Base-by-base conservation (phyloP, 2,888 invertebrate species). In the Allacma fusca region DNA sequence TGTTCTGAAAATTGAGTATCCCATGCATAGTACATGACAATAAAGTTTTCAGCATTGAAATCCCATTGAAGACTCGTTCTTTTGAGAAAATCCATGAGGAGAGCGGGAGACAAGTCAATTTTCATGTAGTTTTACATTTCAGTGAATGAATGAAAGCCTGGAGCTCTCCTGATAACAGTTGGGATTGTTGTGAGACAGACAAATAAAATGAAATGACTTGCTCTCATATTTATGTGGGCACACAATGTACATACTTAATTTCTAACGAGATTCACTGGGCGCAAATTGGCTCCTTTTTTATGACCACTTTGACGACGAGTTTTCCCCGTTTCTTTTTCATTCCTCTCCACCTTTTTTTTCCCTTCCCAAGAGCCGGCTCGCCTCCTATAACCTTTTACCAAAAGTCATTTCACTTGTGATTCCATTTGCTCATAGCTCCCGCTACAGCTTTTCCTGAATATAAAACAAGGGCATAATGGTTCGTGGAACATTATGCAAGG, bases 201-300 rank as follows among this genome's bases (percentile, higher is more conserved):
- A 43, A 71, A 71, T 71, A 71, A 71, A 71, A 57, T 59, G 71
- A 57, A 71, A 71, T 71, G 71, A 71, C 71, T 71, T 71, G 57
- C 71, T 71, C 71, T 59, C 13, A 43, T 43, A 69, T 71, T 71
- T 50, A 71, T 71, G 71, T 59, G 59, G 21, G 59, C 44, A 71
- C 71, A 71, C 59, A 59, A 71, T 71, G 59, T 29, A 34, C n/a
- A n/a, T n/a, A 70, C 71, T 71, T 71, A 71, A 71, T 71, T 71
- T 71, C 71, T 71, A 71, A 71, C 59, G 71, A 71, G 59, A 71
- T 64, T 64, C 79, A 59, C 40, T 65, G 13, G 21, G 68, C 44
- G 59, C 29, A 69, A 76, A 69, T 69, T 68, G 68, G 62, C 43
- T 76, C 57, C 69, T 76, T 69, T 65, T 40, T 64, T 62, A 50